Evolutionary conservation across 2,888 invertebrate genomes (phyloP), one percentile per base, ranked within the genome.

Genomic region (Parascotia fuliginaria): DNA sequence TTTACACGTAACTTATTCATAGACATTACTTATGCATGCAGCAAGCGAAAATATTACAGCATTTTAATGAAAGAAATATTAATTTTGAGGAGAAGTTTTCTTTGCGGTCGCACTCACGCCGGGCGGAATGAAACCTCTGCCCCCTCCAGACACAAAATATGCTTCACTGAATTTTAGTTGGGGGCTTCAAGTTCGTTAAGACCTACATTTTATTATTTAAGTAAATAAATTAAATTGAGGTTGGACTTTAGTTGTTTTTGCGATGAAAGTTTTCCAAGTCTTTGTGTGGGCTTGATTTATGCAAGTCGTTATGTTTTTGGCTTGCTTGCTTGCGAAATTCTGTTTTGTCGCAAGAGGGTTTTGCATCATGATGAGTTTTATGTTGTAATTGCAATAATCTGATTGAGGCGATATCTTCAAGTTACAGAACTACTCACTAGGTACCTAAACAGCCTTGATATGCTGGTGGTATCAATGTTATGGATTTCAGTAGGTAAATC

Each of bases 51-150:
- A 92, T 91, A 92, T 92, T 92, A 92, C 92, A 92, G 91, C 89
- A 85, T 92, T 92, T 92, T 92, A 92, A 92, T 92, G 92, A 92
- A 92, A 92, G 92, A 92, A 92, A 92, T 92, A 92, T 92, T 92
- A 92, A 92, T 91, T 92, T 91, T 82, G 79, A 82, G 85, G 89
- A 85, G 60, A 89, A 92, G 92, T 91, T 91, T 89, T 87, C 90
- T 88, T 87, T 83, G 89, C 83, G 85, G 79, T 76, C 71, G 73
- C 72, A 76, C 65, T 76, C 71, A 73, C 72, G 76, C 65, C 77
- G 81, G 77, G 81, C 79, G 78, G 79, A 85, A 88, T 89, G 84
- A 87, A 89, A 75, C 55, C 56, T 57, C 45, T 63, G 51, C 49
- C 57, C 53, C 55, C 51, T n/a, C 52, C 48, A 55, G 61, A 52